Conservation (phyloP, 2,113 vertebrate species). For the Felis chaus region DNA sequence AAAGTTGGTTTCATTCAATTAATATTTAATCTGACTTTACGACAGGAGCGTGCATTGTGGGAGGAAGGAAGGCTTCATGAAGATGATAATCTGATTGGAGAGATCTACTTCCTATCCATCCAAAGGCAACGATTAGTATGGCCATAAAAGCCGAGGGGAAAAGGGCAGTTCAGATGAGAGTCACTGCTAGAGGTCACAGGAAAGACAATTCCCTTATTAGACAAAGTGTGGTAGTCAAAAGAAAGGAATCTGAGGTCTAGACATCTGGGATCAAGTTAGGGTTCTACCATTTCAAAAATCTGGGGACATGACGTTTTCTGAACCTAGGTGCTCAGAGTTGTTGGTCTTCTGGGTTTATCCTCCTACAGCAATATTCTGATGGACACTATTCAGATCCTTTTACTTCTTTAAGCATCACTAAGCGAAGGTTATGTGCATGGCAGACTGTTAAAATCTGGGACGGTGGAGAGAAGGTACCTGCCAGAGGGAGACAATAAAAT, state of each 20-base stretch:
- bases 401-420: neutral
- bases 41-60: neutral
- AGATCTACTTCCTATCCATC: neutral
- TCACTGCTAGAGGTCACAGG: neutral
- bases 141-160: neutral
- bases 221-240: neutral
- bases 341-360: neutral
- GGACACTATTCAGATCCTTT: neutral
- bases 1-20: neutral
- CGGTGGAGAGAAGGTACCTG: neutral
- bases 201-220: neutral
- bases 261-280: neutral
- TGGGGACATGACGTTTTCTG: neutral
- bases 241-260: neutral
- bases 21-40: constrained; percentile 12
- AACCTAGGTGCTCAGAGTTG: neutral
- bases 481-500: neutral
- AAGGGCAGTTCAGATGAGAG: neutral
- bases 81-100: neutral
- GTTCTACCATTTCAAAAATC: neutral
- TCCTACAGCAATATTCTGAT: neutral
- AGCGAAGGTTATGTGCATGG: neutral
- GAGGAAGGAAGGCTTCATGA: neutral
- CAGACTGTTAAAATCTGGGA: neutral
- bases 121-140: neutral